phyloP scores from a whole-genome alignment of 2,797 vertebrate species.

The Denticeps clupeoides region DNA sequence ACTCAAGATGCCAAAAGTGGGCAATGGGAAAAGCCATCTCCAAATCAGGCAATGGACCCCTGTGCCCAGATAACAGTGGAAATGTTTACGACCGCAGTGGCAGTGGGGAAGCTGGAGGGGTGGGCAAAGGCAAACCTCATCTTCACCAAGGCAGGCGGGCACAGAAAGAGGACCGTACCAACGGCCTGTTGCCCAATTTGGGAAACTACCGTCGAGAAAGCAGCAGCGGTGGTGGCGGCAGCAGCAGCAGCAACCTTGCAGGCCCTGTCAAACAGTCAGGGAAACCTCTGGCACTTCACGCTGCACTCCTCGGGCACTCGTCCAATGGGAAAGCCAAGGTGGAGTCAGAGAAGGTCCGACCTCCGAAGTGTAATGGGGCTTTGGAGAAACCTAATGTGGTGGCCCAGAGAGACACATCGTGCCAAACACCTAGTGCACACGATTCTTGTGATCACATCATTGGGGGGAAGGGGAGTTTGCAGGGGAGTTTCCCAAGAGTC shows the following conservation, averaged over 20 bases:
- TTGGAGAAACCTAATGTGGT: constrained; percentile 47
- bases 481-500: constrained; percentile 65
- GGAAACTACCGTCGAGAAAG: constrained; percentile 43
- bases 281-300: constrained; percentile 74
- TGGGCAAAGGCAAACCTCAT: constrained; percentile 68
- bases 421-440: constrained; percentile 60
- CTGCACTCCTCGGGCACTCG: constrained; percentile 73
- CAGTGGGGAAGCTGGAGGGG: constrained; percentile 54
- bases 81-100: constrained; percentile 44
- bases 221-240: constrained; percentile 30
- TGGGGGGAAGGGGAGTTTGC: constrained; percentile 49
- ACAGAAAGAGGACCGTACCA: constrained; percentile 66
- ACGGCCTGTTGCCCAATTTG: constrained; percentile 53
- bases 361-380: constrained; percentile 67
- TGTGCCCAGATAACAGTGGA: constrained; percentile 65
- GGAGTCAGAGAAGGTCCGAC: constrained; percentile 51
- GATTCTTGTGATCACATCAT: constrained; percentile 54
- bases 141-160: constrained; percentile 52
- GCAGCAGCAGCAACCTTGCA: constrained; percentile 8
- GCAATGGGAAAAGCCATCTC: constrained; percentile 66
- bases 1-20: constrained; percentile 88
- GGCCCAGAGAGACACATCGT: constrained; percentile 71
- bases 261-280: constrained; percentile 53
- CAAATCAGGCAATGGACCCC: constrained; percentile 67
- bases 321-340: constrained; percentile 70